These are phyloP conservation scores for Atherinomorus stipes DNA, from an alignment of 2,113 vertebrate species.

Conservation along the genomic window DNA sequence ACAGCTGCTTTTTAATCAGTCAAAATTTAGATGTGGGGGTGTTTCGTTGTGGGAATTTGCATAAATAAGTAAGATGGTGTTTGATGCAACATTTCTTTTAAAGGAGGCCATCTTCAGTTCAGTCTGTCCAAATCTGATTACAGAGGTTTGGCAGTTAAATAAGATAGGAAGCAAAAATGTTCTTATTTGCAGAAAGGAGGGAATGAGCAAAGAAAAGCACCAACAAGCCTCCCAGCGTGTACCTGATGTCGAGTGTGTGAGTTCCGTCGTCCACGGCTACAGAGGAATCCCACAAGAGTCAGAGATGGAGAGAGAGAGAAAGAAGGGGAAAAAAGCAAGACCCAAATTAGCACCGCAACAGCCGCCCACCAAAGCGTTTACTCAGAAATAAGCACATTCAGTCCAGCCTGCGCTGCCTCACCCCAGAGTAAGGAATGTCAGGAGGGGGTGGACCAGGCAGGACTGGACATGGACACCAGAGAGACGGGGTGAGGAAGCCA, in stretches of 20 bases:
- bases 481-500: conserved; percentile 32
- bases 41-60: background rate
- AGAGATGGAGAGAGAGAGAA: conserved; percentile 38
- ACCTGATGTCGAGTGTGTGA: conserved; percentile 98
- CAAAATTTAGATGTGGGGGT: background rate
- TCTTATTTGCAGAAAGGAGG: conserved; percentile 61
- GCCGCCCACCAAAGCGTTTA: conserved; percentile 70
- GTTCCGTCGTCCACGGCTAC: conserved; percentile 98
- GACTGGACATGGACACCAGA: conserved; percentile 30
- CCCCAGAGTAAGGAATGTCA: conserved; percentile 39
- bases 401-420: conserved; percentile 42
- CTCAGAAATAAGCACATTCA: conserved; percentile 36
- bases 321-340: conserved; percentile 62
- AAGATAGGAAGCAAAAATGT: conserved; percentile 6
- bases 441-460: conserved; percentile 36
- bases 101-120: conserved; percentile 21
- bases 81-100: background rate
- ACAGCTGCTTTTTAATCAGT: conserved; percentile 11
- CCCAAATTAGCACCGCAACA: conserved; percentile 72
- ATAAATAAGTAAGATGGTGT: background rate
- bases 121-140: conserved; percentile 51
- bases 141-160: background rate
- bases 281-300: conserved; percentile 52
- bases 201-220: conserved; percentile 55
- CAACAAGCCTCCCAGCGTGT: conserved; percentile 72